Base-by-base conservation (phyloP, 2,888 invertebrate species). In the Epinotia brunnichana region DNA sequence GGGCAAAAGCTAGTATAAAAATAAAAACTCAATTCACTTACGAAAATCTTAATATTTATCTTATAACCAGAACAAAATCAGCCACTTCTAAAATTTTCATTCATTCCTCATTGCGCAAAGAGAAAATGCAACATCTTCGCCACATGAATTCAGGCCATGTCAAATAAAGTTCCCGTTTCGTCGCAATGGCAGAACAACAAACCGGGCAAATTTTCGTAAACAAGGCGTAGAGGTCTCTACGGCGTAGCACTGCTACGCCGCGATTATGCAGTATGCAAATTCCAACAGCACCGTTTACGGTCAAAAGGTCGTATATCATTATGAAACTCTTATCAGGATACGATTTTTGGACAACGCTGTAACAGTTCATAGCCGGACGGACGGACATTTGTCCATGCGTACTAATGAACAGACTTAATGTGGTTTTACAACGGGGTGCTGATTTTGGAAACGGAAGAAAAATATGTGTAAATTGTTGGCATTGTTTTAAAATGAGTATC, bases 181-280 rank as follows among this genome's bases (percentile, higher is more conserved):
- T n/a, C 48, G n/a, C 4, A 48, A 48, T 48, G 15, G 48, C 7
- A 48, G 48, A 48, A 48, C 48, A 44, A 44, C 44, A 48, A n/a
- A 13, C n/a, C 48, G n/a, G n/a, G n/a, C 48, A 53, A 19, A 53
- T 17, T n/a, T 15, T 2, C 29, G 17, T 29, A 61, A 21, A n/a
- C 41, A 48, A 61, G 24, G 44, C 61, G 41, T 61, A 61, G 41
- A 13, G 41, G 21, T 41, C 60, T 44, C 61, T 61, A 61, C 61
- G 44, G 3, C 39, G 59, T 59, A 59, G 59, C 59, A 39, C 59
- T n/a, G 61, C 62, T 48, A 62, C 61, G 24, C 60, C 61, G 24
- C 60, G 19, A 62, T 62, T 62, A 62, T 62, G 48, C 62, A 62
- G 62, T 62, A 62, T 62, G 62, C 48, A 62, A 62, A 62, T 62